These are phyloP conservation scores for Elachura formosa DNA, from an alignment of 2,113 vertebrate genomes.

Conservation along the genomic window DNA sequence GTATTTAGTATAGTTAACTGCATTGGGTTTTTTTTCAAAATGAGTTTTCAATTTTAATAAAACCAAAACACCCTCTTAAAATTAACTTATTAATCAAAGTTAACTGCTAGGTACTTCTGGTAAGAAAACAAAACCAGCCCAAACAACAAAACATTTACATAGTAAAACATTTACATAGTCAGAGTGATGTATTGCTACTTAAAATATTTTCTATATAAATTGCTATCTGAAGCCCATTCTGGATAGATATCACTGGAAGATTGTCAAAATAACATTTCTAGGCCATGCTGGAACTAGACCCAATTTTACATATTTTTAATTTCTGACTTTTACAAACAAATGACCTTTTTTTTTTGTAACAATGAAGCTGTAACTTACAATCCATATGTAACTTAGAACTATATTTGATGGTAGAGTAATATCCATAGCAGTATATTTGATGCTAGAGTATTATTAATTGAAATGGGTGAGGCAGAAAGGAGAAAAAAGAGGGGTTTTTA, in stretches of 20 bases:
- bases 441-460: neutral
- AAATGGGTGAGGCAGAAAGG: neutral
- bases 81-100: neutral
- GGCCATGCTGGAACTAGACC: neutral
- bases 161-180: neutral
- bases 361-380: neutral
- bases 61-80: rapidly evolving
- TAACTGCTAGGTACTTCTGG: neutral
- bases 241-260: neutral
- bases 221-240: neutral
- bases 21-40: neutral
- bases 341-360: neutral
- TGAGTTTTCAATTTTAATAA: neutral
- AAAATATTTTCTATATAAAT: neutral
- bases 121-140: neutral
- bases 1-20: neutral
- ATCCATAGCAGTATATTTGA: neutral
- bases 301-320: neutral
- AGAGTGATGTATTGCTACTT: neutral
- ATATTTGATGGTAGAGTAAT: neutral
- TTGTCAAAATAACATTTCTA: neutral
- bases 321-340: neutral
- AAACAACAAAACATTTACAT: rapidly evolving
- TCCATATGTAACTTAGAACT: neutral
- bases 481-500: neutral